Evolutionary conservation across 2,113 vertebrate genomes (phyloP).

Genomic region (Anser brachyrhynchus): DNA sequence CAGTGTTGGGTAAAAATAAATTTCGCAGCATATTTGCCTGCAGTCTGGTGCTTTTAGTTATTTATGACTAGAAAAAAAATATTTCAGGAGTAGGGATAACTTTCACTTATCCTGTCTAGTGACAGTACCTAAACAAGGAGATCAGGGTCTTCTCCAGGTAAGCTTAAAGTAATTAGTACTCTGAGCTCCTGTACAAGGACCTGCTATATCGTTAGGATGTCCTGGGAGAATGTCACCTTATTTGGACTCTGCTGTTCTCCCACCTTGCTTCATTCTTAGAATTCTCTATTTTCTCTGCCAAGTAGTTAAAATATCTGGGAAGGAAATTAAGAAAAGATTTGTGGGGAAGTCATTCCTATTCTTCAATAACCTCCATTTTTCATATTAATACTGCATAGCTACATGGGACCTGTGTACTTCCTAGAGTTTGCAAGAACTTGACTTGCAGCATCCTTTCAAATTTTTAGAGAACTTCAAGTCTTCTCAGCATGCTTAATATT

Average conservation of each 20-base stretch:
- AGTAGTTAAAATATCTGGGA: neutral
- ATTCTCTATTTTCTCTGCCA: neutral
- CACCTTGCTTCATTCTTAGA: neutral
- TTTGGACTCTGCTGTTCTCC: neutral
- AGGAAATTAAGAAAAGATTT: neutral
- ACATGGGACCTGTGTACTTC: neutral
- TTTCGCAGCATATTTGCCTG: neutral
- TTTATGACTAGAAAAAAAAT: neutral
- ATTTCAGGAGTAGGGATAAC: neutral
- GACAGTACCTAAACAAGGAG: neutral
- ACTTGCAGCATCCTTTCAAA: neutral
- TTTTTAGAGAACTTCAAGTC: neutral
- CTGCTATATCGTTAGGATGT: neutral
- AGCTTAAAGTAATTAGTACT: neutral
- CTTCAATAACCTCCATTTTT: neutral
- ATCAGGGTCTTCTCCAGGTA: neutral
- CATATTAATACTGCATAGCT: neutral
- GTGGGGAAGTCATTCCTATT: neutral
- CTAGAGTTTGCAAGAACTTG: neutral
- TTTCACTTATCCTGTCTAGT: neutral
- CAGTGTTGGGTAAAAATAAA: neutral
- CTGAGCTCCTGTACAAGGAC: neutral
- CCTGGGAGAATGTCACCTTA: neutral
- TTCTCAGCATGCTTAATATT: neutral
- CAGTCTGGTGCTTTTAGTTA: neutral